Evolutionary conservation across 2,113 vertebrate species (phyloP), one percentile per base, ranked within the genome.

Genomic region (Neopipo cinnamomea): DNA sequence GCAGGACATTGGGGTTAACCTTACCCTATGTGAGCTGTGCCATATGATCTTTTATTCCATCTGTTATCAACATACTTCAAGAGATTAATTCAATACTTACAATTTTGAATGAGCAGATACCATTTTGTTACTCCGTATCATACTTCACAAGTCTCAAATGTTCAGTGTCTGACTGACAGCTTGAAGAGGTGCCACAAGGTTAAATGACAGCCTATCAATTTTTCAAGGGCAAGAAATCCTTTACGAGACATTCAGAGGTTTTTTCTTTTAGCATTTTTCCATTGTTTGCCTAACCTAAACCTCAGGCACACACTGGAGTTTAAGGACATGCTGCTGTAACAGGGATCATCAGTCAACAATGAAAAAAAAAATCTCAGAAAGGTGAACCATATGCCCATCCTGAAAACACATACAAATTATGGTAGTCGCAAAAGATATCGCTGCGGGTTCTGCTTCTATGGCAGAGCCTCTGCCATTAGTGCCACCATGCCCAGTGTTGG

Each of bases 11-110:
- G 80, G 95, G 94, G 96, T 97, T 98, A 98, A 96, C 96, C 89
- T 97, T 93, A 97, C 88, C 93, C 97, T 96, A 97, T 95, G 97
- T 95, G 97, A 98, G 95, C 85, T 88, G 53, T 49, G 92, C 88
- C 94, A 95, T 95, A 94, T 98, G 98, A 98, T 96, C 95, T 89
- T 94, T 84, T 72, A 39, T 95, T 98, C 96, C 97, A 98, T 98
- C 98, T 98, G 97, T 97, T 98, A 97, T 96, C 96, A 97, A 91
- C 96, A 97, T 90, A 96, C 92, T 96, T 97, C 94, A 96, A 94
- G 94, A 95, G 96, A 97, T 98, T 97, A 98, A 96, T 94, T 96
- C 95, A 95, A 96, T 96, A 96, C 83, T 90, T 82, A 80, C 85
- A 95, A 97, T 97, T 97, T 94, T 95, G 93, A 97, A 95, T 22